Conservation (phyloP, 2,888 invertebrate species). For the Pammene fasciana region DNA sequence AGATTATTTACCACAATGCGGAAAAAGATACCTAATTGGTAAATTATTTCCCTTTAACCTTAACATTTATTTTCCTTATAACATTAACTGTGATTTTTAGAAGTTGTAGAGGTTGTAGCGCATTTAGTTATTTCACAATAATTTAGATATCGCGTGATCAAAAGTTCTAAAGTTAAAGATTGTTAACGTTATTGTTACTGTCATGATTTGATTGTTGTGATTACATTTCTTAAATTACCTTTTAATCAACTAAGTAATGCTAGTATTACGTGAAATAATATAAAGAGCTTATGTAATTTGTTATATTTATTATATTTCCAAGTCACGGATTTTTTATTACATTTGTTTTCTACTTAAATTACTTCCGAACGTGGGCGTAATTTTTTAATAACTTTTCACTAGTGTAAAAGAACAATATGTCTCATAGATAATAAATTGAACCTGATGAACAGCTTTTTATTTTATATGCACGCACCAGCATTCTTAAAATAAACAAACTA, state of each 20-base stretch:
- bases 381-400: too few species aligned
- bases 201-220: not conserved
- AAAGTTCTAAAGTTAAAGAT: conserved; percentile 9
- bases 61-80: too few species aligned
- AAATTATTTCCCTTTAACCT: too few species aligned
- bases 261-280: not conserved
- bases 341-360: too few species aligned
- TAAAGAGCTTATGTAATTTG: not conserved
- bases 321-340: too few species aligned
- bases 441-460: not conserved
- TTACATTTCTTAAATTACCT: not conserved
- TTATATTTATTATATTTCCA: too few species aligned
- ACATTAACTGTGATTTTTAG: conserved; percentile 6
- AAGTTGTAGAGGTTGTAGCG: not conserved
- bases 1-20: too few species aligned
- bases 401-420: too few species aligned
- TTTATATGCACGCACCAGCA: not conserved
- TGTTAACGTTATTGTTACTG: conserved; percentile 8
- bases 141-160: conserved; percentile 26
- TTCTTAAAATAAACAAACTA: not conserved
- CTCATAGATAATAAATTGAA: not conserved
- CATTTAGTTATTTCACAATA: conserved; percentile 26
- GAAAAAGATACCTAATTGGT: too few species aligned
- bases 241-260: not conserved
- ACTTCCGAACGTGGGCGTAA: too few species aligned